Evolutionary conservation across 1,140 invertebrate species (phyloP), one percentile per base, ranked within the genome.

Genomic region (Drosophila obscura): DNA sequence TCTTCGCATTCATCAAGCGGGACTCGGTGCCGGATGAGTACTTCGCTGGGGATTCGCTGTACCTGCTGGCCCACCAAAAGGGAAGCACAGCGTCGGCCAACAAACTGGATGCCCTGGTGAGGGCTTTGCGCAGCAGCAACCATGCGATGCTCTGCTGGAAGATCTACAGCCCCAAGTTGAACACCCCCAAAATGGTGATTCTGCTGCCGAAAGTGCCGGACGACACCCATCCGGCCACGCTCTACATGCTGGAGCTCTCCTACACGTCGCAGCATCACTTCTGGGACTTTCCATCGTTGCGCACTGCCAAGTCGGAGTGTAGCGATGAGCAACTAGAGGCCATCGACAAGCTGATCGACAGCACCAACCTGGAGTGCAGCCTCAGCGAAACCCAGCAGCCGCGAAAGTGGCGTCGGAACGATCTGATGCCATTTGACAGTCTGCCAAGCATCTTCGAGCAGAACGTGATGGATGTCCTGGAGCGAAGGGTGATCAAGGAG

Each of bases 181-280:
- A 90, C 39, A 88, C 59, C 1, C 90, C 90, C 5, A 75, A 65
- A 2, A 63, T 91, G 50, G 90, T 91, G 2, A 77, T 90, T 5
- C 51, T 91, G 6, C 11, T 91, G 8, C 90, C 90, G 0, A 79
- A 90, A 13, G 41, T 77, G 51, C 58, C 87, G 0, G 63, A 80
- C 26, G 77, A 90, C 1, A 50, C 51, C 7, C 49, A 66, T 1
- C 90, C 85, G 13, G 89, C 90, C 2, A 41, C 52, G 0, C 48
- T 91, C 0, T 76, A 77, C 6, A 91, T 91, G 90, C n/a, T 80
- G 22, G 90, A 91, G 31, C 31, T 91, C n/a, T 82, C 87, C 1
- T 90, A 88, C 55, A 74, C 90, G 51, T 44, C 61, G 4, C 90
- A 91, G 51, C 80, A 91, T 49, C 77, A 88, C 31, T 91, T 80